phyloP scores from a whole-genome alignment of 1,140 invertebrate genomes.

The Pemphigus obesinymphae region DNA sequence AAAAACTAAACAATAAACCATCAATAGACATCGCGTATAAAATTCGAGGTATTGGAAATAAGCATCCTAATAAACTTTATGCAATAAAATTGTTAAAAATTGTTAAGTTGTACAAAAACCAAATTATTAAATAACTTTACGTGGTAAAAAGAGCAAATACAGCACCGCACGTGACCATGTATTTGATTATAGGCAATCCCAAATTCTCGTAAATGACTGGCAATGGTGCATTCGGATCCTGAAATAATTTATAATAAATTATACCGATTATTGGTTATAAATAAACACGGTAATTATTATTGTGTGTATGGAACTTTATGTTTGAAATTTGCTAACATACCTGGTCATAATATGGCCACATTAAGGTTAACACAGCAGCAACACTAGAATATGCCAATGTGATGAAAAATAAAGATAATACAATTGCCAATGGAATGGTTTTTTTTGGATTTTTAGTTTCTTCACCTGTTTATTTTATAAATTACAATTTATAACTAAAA shows the following conservation, averaged over 20 bases:
- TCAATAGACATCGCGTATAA: constrained; percentile 86
- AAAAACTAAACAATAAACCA: constrained; percentile 73
- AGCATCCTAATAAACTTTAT: constrained; percentile 70
- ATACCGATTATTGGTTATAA: no score
- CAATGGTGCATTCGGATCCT: constrained; percentile 60
- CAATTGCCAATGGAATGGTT: constrained; percentile 84
- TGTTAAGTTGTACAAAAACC: not conserved
- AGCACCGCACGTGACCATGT: constrained; percentile 72
- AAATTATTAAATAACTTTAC: not conserved
- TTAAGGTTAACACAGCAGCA: constrained; percentile 78
- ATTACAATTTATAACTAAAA: not conserved
- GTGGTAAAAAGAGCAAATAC: constrained; percentile 40
- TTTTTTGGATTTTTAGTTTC: constrained; percentile 77
- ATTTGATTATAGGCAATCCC: constrained; percentile 77
- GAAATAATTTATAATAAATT: no score
- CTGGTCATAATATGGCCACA: constrained; percentile 81
- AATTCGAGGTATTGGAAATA: constrained; percentile 77
- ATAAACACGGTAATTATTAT: no score
- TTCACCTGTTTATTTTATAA: constrained; percentile 44
- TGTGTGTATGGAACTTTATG: no score
- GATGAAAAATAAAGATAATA: constrained; percentile 72
- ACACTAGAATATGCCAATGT: constrained; percentile 85
- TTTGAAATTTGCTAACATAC: constrained; percentile 45
- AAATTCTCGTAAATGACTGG: constrained; percentile 73
- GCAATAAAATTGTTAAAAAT: not conserved